Percentiles rank a stretch among this genome's conserved stretches.
Conservation (phyloP, 2,113 vertebrate species). For the Mus pahari region DNA sequence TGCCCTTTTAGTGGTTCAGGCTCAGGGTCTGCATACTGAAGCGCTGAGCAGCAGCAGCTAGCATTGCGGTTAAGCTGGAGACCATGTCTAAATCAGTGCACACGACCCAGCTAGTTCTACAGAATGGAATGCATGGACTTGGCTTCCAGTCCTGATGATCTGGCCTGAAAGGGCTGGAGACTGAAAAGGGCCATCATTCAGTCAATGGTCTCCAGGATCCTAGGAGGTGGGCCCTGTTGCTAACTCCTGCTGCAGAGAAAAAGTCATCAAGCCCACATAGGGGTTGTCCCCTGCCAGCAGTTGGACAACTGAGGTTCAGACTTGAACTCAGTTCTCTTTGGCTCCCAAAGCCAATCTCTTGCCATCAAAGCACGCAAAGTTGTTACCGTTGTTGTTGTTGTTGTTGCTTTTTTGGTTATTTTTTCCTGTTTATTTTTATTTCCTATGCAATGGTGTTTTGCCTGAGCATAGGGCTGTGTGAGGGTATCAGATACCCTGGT, state of each 20-base stretch:
- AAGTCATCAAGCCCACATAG: neutral
- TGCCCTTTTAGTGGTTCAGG: constrained; percentile 6
- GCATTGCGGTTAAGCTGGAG: neutral
- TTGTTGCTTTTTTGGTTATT: neutral
- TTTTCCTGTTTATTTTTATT: neutral
- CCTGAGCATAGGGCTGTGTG: no score
- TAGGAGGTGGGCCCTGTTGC: neutral
- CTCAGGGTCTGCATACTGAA: neutral
- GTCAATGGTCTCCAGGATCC: fast-evolving
- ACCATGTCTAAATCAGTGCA: neutral
- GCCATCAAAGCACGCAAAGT: fast-evolving
- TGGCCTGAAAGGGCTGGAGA: neutral
- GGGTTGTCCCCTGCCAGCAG: neutral
- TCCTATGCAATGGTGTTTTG: no score
- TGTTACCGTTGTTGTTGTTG: no score
- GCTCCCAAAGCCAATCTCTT: neutral
- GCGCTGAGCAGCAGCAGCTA: neutral
- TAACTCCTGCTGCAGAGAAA: neutral
- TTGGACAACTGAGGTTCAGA: neutral
- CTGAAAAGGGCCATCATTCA: neutral
- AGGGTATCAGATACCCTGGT: no score
- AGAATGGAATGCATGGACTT: neutral
- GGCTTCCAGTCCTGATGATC: neutral
- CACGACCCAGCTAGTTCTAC: neutral
- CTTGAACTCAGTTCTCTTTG: neutral